Conservation (phyloP, 2,888 invertebrate genomes). For the Hypomecis punctinalis region DNA sequence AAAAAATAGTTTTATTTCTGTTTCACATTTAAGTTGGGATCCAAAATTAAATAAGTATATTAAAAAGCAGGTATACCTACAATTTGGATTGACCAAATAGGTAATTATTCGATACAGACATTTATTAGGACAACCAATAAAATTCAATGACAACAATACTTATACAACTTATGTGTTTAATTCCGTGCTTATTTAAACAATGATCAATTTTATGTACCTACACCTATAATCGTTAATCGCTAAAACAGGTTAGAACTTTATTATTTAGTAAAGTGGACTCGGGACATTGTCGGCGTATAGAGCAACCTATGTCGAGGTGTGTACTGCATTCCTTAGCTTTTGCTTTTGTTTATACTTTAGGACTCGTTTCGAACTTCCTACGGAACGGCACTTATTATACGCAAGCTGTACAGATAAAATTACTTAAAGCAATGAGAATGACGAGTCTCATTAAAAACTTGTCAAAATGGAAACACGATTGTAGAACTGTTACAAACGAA, state of each 20-base stretch:
- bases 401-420: neutral
- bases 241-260: slow-evolving; percentile 34
- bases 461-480: slow-evolving; percentile 25
- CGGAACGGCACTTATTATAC: neutral
- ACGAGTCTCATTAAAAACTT: slow-evolving; percentile 11
- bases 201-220: slow-evolving; percentile 14
- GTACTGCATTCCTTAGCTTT: slow-evolving; percentile 46
- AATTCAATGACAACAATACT: slow-evolving; percentile 38
- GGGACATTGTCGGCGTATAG: slow-evolving; percentile 8
- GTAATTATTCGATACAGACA: slow-evolving; percentile 33
- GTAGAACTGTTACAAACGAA: slow-evolving; percentile 37
- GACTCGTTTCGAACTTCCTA: slow-evolving; percentile 22
- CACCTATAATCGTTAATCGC: slow-evolving; percentile 9
- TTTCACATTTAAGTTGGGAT: too few species aligned
- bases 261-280: slow-evolving; percentile 23
- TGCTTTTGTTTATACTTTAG: slow-evolving; percentile 41
- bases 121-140: slow-evolving; percentile 30
- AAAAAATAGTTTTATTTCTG: too few species aligned
- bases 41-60: too few species aligned
- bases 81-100: slow-evolving; percentile 6
- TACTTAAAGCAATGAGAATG: neutral
- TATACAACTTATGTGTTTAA: slow-evolving; percentile 26
- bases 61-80: too few species aligned
- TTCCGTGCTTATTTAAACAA: slow-evolving; percentile 38
- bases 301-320: slow-evolving; percentile 7